These are phyloP conservation scores for Tachystola acroxantha DNA, from an alignment of 2,888 invertebrate genomes.

Conservation along the genomic window DNA sequence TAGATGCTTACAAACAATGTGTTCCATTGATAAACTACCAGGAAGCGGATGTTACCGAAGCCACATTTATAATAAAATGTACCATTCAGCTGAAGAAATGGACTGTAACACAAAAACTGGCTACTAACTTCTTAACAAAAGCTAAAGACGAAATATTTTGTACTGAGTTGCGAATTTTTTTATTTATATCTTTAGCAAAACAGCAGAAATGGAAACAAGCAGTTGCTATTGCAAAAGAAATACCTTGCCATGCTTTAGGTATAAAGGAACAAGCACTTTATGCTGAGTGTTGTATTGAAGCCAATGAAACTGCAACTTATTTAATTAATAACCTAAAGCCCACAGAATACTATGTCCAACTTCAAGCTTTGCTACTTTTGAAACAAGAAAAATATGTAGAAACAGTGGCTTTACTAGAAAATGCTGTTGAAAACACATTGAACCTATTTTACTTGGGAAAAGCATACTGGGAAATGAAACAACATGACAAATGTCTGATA, in stretches of 20 bases:
- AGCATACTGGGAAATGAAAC: slow-evolving; percentile 77
- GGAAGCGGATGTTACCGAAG: slow-evolving; percentile 51
- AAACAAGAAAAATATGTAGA: slow-evolving; percentile 72
- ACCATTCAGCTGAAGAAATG: slow-evolving; percentile 60
- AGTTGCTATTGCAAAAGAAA: slow-evolving; percentile 43
- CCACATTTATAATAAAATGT: slow-evolving; percentile 57
- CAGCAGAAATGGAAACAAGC: slow-evolving; percentile 76
- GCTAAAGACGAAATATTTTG: slow-evolving; percentile 43
- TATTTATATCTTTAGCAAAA: slow-evolving; percentile 50
- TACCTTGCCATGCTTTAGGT: slow-evolving; percentile 37
- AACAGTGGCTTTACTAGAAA: slow-evolving; percentile 73
- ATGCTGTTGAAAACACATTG: slow-evolving; percentile 56
- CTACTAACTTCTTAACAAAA: slow-evolving; percentile 56
- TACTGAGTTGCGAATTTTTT: slow-evolving; percentile 37
- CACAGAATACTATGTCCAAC: slow-evolving; percentile 46
- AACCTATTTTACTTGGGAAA: slow-evolving; percentile 79
- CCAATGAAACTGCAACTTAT: slow-evolving; percentile 36
- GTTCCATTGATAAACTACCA: slow-evolving; percentile 61
- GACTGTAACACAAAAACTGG: slow-evolving; percentile 57
- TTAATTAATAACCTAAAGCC: slow-evolving; percentile 41
- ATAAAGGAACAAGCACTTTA: slow-evolving; percentile 42
- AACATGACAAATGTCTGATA: slow-evolving; percentile 79
- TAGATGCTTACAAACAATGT: slow-evolving; percentile 74
- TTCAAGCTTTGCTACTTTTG: slow-evolving; percentile 70
- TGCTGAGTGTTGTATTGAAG: slow-evolving; percentile 58